phyloP scores from a whole-genome alignment of 2,113 vertebrate genomes.

The Notarius lentiginosus region DNA sequence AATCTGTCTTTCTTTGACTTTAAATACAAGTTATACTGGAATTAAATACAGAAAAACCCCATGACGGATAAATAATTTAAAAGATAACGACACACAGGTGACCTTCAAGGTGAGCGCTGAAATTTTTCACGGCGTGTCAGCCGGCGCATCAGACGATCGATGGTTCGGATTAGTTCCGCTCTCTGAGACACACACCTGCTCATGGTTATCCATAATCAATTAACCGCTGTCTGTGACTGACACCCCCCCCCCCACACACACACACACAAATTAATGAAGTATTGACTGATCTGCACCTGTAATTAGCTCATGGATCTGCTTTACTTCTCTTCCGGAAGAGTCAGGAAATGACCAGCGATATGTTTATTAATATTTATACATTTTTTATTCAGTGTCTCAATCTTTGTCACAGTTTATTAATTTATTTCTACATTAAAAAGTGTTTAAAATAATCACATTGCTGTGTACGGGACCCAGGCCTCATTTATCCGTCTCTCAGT shows the following conservation, averaged over 20 bases:
- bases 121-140: neutral
- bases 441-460: neutral
- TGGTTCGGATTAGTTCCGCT: slow-evolving; percentile 54
- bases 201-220: slow-evolving; percentile 57
- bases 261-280: slow-evolving; percentile 45
- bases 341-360: neutral
- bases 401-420: neutral
- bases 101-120: slow-evolving; percentile 9
- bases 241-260: neutral
- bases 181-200: slow-evolving; percentile 57
- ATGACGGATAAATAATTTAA: neutral
- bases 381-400: too few relatives aligned
- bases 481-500: neutral
- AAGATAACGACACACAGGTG: neutral
- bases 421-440: neutral
- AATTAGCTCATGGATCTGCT: slow-evolving; percentile 32
- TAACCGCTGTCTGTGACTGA: slow-evolving; percentile 51
- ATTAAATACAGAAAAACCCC: too few relatives aligned
- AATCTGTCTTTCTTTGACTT: neutral
- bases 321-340: neutral
- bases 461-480: neutral
- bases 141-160: slow-evolving; percentile 26
- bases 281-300: slow-evolving; percentile 37
- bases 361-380: neutral
- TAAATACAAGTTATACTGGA: neutral